phyloP scores from a whole-genome alignment of 2,113 vertebrate species.

The Otocyon megalotis region DNA sequence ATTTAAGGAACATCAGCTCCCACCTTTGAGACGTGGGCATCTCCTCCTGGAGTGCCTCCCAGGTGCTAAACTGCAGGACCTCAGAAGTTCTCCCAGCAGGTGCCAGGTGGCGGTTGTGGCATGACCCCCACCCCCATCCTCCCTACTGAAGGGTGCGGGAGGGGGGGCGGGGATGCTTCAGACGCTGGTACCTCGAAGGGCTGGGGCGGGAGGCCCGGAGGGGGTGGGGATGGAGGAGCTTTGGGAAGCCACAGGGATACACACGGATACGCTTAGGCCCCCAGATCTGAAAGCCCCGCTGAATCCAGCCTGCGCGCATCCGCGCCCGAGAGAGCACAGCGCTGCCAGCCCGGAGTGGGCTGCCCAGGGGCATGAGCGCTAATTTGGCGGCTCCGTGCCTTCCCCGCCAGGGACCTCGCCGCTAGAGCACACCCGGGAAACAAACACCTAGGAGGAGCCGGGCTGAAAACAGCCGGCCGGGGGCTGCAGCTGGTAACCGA shows the following conservation, averaged over 20 bases:
- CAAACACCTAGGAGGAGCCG: slow-evolving; percentile 60
- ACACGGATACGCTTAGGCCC: not conserved
- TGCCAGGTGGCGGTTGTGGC: not conserved
- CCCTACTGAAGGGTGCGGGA: not conserved
- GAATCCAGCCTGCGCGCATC: not conserved
- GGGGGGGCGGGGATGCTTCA: not conserved
- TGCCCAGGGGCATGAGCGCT: not conserved
- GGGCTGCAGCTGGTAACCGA: slow-evolving; percentile 55
- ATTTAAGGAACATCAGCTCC: not conserved
- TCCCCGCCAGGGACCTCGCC: slow-evolving; percentile 8
- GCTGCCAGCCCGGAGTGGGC: not conserved
- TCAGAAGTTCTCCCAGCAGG: not conserved
- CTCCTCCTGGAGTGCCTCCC: not conserved
- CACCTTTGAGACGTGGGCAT: not conserved
- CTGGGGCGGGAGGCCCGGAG: not conserved
- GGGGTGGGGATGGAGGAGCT: not conserved
- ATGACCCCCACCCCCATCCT: not conserved
- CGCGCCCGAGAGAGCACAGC: not conserved
- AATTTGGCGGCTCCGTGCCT: not conserved
- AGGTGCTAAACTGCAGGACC: not conserved
- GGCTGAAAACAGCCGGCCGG: slow-evolving; percentile 56
- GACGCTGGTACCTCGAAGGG: rapidly evolving
- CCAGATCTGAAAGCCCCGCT: not conserved
- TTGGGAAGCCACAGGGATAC: not conserved
- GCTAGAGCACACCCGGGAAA: slow-evolving; percentile 10